Evolutionary conservation across 2,113 vertebrate species (phyloP).

Genomic region (Leptobrachium ailaonicum): DNA sequence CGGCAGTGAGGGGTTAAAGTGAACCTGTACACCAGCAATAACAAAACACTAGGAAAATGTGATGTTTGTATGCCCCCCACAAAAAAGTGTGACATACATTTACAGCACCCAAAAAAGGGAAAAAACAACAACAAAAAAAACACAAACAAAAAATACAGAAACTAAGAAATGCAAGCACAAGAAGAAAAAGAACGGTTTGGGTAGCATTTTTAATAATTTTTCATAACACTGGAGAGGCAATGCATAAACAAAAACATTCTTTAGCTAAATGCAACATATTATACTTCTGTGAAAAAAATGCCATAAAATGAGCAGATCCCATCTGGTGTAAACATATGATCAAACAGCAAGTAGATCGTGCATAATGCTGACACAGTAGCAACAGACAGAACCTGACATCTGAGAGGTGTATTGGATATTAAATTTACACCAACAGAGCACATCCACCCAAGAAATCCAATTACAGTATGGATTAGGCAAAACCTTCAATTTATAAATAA

Average conservation of each 20-base stretch:
- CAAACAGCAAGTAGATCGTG: conserved; percentile 57
- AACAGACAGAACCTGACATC: neutral
- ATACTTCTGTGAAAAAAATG: neutral
- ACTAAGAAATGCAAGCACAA: no score
- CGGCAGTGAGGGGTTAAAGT: no score
- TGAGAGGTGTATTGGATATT: neutral
- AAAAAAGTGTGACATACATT: no score
- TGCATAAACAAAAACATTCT: conserved; percentile 43
- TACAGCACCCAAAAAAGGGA: no score
- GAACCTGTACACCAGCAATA: no score
- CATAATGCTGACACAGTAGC: conserved; percentile 6
- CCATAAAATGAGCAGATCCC: conserved; percentile 46
- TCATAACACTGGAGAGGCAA: conserved; percentile 55
- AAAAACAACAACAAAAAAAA: no score
- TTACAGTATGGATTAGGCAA: no score
- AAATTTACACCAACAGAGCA: neutral
- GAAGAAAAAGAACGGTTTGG: no score
- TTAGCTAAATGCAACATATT: conserved; percentile 30
- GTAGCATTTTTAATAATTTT: conserved; percentile 25
- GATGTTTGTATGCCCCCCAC: no score
- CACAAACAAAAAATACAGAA: no score
- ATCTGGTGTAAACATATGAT: conserved; percentile 54
- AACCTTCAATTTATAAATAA: no score
- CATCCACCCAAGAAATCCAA: neutral
- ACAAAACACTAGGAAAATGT: no score